Conservation (phyloP, 2,113 vertebrate genomes). For the Progne subis region DNA sequence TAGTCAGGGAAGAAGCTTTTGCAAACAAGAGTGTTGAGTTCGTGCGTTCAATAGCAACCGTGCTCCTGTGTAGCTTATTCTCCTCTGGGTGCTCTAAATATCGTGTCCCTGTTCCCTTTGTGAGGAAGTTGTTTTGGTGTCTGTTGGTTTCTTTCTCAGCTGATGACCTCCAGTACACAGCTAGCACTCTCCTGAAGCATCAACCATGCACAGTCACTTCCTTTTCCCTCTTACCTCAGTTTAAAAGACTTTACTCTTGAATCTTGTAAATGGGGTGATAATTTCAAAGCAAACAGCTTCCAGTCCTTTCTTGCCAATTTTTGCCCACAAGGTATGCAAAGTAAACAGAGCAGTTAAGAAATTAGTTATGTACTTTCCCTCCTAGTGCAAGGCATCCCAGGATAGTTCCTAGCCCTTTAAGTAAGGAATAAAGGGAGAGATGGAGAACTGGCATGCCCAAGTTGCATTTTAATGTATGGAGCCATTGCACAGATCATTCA, state of each 20-base stretch:
- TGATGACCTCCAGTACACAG: neutral
- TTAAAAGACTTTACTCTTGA: conserved; percentile 44
- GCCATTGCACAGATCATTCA: neutral
- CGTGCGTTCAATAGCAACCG: neutral
- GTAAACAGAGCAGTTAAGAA: conserved; percentile 61
- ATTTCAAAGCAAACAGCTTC: conserved; percentile 66
- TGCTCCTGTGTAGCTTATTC: neutral
- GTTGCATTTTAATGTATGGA: neutral
- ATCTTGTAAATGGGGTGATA: conserved; percentile 68
- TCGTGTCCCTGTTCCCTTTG: accelerated
- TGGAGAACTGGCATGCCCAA: neutral
- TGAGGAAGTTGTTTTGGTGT: neutral
- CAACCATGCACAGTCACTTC: conserved; percentile 11
- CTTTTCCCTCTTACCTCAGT: conserved; percentile 56
- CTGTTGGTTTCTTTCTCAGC: neutral
- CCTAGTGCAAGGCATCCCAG: neutral
- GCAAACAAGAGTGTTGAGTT: neutral
- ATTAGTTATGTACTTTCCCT: conserved; percentile 14
- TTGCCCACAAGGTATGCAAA: conserved; percentile 58
- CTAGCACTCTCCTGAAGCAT: neutral
- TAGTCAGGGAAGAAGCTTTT: neutral
- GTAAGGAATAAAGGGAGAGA: neutral
- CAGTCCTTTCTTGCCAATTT: conserved; percentile 52
- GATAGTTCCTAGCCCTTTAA: neutral
- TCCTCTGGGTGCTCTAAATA: neutral